A percentile compares a stretch with the other conserved stretches of the same genome.
Evolutionary conservation across 1,140 invertebrate genomes (phyloP).

Genomic region (Temnothorax nylanderi): DNA sequence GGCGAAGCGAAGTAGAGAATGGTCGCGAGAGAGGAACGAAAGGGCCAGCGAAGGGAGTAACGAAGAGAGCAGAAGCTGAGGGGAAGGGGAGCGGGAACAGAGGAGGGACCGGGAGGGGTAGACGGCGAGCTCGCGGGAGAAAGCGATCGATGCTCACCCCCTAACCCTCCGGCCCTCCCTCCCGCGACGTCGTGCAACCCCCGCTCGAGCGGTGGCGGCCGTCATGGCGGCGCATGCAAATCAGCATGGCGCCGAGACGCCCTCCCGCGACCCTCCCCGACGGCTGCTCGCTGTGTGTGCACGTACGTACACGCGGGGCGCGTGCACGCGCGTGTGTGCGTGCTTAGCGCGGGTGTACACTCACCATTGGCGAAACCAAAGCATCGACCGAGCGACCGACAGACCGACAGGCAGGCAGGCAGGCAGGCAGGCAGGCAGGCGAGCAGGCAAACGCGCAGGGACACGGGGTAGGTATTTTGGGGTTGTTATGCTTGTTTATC

Average conservation of each 20-base stretch:
- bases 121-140: conserved; percentile 72
- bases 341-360: conserved; percentile 46
- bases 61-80: conserved; percentile 53
- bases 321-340: conserved; percentile 18
- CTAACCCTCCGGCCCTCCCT: conserved; percentile 75
- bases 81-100: neutral
- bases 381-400: conserved; percentile 82
- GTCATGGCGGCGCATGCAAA: conserved; percentile 86
- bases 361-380: conserved; percentile 82
- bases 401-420: conserved; percentile 76
- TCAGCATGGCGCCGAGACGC: conserved; percentile 86
- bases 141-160: conserved; percentile 84
- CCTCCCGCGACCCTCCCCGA: conserved; percentile 75
- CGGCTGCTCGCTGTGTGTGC: conserved; percentile 18
- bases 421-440: conserved; percentile 51
- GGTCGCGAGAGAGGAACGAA: conserved; percentile 51
- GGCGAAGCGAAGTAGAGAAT: conserved; percentile 55
- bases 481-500: conserved; percentile 72
- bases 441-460: conserved; percentile 26
- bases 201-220: conserved; percentile 79
- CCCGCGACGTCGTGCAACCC: conserved; percentile 73
- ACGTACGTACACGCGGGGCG: conserved; percentile 52
- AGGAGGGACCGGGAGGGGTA: conserved; percentile 53
- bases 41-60: conserved; percentile 50
- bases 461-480: conserved; percentile 81